phyloP scores from a whole-genome alignment of 92 coral and sea anemone species.

The Zoanthus gigantus region DNA sequence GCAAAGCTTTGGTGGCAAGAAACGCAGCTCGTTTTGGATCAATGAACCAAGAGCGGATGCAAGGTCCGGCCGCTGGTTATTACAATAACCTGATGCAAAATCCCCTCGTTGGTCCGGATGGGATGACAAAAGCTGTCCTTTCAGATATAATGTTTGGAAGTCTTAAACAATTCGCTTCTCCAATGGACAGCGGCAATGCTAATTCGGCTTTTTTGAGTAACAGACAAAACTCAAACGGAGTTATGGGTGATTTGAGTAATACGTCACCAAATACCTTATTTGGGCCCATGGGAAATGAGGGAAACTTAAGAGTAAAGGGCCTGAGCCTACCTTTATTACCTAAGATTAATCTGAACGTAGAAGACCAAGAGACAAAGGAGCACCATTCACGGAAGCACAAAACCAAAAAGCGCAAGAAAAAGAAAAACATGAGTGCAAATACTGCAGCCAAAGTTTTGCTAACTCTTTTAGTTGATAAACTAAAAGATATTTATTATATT shows the following conservation, averaged over 20 bases:
- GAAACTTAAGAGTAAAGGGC: background rate
- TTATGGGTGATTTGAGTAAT: background rate
- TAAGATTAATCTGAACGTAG: background rate
- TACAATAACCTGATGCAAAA: conserved; percentile 59
- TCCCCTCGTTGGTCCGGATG: conserved; percentile 84
- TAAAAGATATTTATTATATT: conserved; percentile 88
- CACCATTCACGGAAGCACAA: conserved; percentile 48
- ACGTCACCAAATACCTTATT: background rate
- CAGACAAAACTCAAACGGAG: conserved; percentile 1
- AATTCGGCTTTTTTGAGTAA: conserved; percentile 40
- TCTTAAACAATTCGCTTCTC: conserved; percentile 65
- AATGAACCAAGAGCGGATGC: conserved; percentile 16
- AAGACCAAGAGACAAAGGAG: conserved; percentile 35
- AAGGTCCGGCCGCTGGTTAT: conserved; percentile 45
- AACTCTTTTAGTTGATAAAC: conserved; percentile 81
- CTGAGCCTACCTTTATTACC: conserved; percentile 4
- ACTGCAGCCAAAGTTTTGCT: conserved; percentile 70
- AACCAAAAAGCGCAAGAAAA: conserved; percentile 57
- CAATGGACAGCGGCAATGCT: conserved; percentile 37
- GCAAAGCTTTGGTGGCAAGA: conserved; percentile 21
- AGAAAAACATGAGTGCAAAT: conserved; percentile 44
- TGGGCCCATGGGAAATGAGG: background rate
- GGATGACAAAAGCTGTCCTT: conserved; percentile 77
- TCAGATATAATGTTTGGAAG: conserved; percentile 85
- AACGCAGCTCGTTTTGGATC: conserved; percentile 9